phyloP scores from a whole-genome alignment of 64 coral and sea anemone species.

The Trachythela sp. region DNA sequence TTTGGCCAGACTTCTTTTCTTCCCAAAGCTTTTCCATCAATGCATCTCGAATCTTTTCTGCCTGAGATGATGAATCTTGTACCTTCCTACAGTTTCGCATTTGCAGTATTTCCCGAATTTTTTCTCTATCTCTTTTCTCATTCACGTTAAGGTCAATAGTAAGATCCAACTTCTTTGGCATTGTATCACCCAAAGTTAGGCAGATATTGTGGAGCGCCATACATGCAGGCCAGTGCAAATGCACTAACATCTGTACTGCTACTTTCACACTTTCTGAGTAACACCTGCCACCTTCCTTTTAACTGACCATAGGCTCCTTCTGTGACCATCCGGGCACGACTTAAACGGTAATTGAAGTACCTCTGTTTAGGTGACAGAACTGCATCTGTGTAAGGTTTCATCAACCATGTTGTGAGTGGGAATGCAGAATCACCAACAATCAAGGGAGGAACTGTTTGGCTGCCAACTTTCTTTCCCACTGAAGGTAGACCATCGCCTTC shows the following conservation, averaged over 20 bases:
- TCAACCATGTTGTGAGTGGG: not conserved
- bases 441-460: not conserved
- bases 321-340: not conserved
- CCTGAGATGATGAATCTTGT: no score
- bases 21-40: no score
- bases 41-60: no score
- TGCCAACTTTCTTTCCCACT: not conserved
- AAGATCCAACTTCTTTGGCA: not conserved
- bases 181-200: not conserved
- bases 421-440: not conserved
- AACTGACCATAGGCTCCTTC: conserved; percentile 1
- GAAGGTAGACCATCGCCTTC: not conserved
- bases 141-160: not conserved
- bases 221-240: not conserved
- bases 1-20: no score
- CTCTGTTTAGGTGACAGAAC: not conserved
- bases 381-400: conserved; percentile 6
- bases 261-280: not conserved
- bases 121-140: not conserved
- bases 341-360: conserved; percentile 1
- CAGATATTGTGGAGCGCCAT: not conserved
- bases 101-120: no score
- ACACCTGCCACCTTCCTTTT: not conserved
- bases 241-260: no score
- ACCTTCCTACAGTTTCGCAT: no score